Base-by-base conservation (phyloP, 2,888 invertebrate species). In the Drosophila maculinotata region DNA sequence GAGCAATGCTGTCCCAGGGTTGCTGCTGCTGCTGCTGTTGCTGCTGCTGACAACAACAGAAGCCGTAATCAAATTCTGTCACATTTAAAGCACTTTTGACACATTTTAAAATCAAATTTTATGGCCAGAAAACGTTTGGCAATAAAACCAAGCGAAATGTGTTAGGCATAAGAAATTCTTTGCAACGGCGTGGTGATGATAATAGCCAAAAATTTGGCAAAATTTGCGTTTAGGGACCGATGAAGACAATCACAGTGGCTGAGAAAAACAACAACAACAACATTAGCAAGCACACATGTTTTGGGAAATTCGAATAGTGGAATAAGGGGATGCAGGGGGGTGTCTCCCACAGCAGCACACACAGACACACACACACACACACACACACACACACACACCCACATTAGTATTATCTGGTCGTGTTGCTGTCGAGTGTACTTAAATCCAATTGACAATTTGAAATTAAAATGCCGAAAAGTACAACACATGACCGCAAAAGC, bases 381-480 rank as follows among this genome's bases (percentile, higher is more conserved):
- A 7, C 6, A 14, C 1, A 15, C 10, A 20, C 12, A 30, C 26
- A 4, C 31, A n/a, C 3, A 23, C 41, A 9, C 15, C 2, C 56
- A 38, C 26, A 31, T 23, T 33, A 36, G 39, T 31, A 48, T 44
- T 49, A 47, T 63, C 51, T 59, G 75, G 57, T 69, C 60, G 63
- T 70, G 70, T 70, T 76, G 73, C 70, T 69, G 70, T 78, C 76
- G 67, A 80, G 70, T 65, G 79, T 85, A 71, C 85, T 84, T 84
- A 84, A 84, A 83, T 85, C 82, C 82, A 84, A 85, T 84, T 85
- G 85, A 79, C 81, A 85, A 83, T 84, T 84, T 85, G 67, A 85
- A 84, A 84, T 84, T 84, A 85, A 85, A 84, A 85, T 84, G 84
- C 85, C 83, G 79, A 85, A 83, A 85, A 83, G 83, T 79, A 77